Conservation (phyloP, 1,140 invertebrate species). For the Drosophila baimaii region DNA sequence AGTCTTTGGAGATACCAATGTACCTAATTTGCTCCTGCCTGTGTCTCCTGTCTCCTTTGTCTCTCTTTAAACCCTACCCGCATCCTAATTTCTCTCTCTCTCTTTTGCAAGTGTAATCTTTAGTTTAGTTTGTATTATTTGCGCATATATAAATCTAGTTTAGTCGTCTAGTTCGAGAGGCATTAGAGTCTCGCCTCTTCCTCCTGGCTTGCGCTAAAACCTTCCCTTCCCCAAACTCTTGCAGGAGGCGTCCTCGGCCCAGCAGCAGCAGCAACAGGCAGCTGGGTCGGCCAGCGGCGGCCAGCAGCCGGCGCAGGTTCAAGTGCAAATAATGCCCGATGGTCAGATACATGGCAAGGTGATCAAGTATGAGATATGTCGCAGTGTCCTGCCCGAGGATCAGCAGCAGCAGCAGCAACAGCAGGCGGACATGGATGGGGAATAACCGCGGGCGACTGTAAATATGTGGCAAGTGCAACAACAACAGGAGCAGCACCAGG, state of each 20-base stretch:
- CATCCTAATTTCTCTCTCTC: conserved; percentile 8
- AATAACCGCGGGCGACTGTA: conserved; percentile 44
- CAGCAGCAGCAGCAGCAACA: conserved; percentile 57
- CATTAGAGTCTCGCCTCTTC: conserved; percentile 20
- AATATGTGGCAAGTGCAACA: conserved; percentile 36
- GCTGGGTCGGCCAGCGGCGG: conserved; percentile 44
- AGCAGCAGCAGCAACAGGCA: conserved; percentile 52
- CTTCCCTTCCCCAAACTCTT: conserved; percentile 42
- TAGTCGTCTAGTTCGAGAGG: conserved; percentile 17
- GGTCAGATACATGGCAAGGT: conserved; percentile 67
- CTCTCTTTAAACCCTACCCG: conserved; percentile 18
- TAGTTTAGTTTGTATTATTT: conserved; percentile 63
- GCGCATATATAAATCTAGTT: conserved; percentile 18
- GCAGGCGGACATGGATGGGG: conserved; percentile 44
- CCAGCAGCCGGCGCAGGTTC: conserved; percentile 61
- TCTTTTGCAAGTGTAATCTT: conserved; percentile 39
- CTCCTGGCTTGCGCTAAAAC: conserved; percentile 42
- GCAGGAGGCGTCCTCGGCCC: conserved; percentile 61
- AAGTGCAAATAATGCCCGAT: conserved; percentile 66
- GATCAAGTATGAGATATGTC: conserved; percentile 73
- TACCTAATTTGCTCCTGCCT: conserved; percentile 40
- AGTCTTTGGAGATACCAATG: conserved; percentile 32
- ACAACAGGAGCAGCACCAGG: background rate
- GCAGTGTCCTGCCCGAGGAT: conserved; percentile 68
- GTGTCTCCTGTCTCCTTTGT: conserved; percentile 40